Conservation (phyloP, 2,113 vertebrate genomes). For the Corythornis madagascariensis region DNA sequence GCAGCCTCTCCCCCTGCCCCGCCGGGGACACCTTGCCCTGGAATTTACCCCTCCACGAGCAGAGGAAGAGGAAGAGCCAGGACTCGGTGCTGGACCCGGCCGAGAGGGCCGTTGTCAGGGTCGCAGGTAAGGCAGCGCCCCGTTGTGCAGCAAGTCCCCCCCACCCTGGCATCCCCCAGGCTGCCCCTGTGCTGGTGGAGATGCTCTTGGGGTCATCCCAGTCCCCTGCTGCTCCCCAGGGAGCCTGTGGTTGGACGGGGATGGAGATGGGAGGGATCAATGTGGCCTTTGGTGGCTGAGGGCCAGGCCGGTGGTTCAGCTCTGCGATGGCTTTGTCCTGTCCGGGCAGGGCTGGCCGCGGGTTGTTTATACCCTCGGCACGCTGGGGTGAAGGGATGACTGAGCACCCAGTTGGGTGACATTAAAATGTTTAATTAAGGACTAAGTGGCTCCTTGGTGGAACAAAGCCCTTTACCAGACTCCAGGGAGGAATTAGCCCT, state of each 20-base stretch:
- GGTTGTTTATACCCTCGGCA: background rate
- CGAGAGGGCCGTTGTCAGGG: slow-evolving; percentile 94
- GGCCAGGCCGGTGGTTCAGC: background rate
- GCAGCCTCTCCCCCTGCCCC: slow-evolving; percentile 90
- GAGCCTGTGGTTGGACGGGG: background rate
- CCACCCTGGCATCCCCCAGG: no score
- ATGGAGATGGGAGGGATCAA: background rate
- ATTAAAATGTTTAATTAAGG: background rate
- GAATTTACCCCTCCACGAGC: slow-evolving; percentile 95
- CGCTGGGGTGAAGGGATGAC: background rate
- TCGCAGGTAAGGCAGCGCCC: slow-evolving; percentile 85
- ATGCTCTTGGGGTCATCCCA: accelerated
- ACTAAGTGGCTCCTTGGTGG: background rate
- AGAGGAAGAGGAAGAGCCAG: slow-evolving; percentile 96
- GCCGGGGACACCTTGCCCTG: slow-evolving; percentile 95
- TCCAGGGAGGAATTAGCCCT: background rate
- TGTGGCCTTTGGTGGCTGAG: background rate
- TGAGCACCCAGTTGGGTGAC: background rate
- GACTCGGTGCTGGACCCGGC: slow-evolving; percentile 97
- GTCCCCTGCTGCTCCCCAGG: background rate
- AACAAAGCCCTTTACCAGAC: background rate
- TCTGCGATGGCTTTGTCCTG: background rate
- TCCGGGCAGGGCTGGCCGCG: background rate
- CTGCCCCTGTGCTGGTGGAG: accelerated
- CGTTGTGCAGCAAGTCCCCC: background rate